These are phyloP conservation scores for Choristoneura fumiferana DNA, from an alignment of 1,140 invertebrate species.

Conservation along the genomic window DNA sequence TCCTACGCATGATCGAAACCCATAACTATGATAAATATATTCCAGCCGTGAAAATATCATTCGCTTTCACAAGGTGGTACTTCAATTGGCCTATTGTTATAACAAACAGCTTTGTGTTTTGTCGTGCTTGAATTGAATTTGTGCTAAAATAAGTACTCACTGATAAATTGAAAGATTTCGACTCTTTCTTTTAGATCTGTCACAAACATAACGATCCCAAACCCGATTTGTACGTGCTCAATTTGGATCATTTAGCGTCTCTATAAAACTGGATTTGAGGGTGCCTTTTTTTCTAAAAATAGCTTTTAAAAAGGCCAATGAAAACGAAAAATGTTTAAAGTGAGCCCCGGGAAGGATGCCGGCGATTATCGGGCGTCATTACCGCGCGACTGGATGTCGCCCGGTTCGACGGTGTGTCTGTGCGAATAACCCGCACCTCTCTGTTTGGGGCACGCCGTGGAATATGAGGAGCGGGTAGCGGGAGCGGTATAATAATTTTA, in stretches of 20 bases:
- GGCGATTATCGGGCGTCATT: constrained; percentile 50
- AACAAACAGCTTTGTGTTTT: too few relatives aligned
- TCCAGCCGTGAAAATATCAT: too few relatives aligned
- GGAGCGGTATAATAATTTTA: too few relatives aligned
- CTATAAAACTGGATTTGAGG: neutral
- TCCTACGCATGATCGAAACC: neutral
- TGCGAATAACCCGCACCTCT: constrained; percentile 10
- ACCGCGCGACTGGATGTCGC: constrained; percentile 31
- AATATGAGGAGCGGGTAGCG: too few relatives aligned
- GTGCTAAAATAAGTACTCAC: too few relatives aligned
- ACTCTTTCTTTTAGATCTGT: too few relatives aligned
- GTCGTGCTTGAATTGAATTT: too few relatives aligned
- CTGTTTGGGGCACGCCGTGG: constrained; percentile 3
- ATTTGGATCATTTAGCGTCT: neutral
- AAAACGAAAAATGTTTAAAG: constrained; percentile 39
- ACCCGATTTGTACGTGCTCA: neutral
- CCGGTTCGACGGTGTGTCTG: constrained; percentile 6
- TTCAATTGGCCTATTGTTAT: too few relatives aligned
- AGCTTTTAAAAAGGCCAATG: constrained; percentile 18
- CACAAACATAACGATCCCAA: neutral
- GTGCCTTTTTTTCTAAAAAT: constrained; percentile 26
- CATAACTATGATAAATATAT: neutral
- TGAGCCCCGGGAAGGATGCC: constrained; percentile 46
- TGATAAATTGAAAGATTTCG: too few relatives aligned
- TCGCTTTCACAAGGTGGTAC: too few relatives aligned